A percentile compares a stretch with the other conserved stretches of the same genome.
Evolutionary conservation across 2,113 vertebrate genomes (phyloP).

Genomic region (Dipodomys merriami): DNA sequence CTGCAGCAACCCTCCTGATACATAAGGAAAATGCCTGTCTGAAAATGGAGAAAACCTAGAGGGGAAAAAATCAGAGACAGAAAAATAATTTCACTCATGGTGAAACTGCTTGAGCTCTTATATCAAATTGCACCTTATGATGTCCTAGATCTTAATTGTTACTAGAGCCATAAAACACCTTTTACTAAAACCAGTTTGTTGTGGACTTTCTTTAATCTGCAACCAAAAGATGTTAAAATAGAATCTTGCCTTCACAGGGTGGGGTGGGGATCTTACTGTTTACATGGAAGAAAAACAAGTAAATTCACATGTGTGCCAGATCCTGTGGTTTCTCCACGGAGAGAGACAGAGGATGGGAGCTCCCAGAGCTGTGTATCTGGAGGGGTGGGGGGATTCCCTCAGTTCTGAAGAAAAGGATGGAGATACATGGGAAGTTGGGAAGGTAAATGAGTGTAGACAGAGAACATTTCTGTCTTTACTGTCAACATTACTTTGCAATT

Average conservation of each 20-base stretch:
- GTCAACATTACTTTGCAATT: background rate
- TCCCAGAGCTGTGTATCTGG: background rate
- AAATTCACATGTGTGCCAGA: background rate
- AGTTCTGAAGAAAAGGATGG: background rate
- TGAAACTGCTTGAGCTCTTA: background rate
- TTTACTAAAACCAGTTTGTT: background rate
- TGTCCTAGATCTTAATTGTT: background rate
- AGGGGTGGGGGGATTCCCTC: background rate
- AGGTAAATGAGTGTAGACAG: background rate
- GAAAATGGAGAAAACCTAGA: background rate
- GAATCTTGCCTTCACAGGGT: background rate
- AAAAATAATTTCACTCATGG: background rate
- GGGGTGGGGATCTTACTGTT: background rate
- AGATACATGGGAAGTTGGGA: background rate
- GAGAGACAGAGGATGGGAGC: background rate
- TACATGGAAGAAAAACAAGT: background rate
- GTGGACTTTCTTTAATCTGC: background rate
- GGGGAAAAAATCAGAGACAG: background rate
- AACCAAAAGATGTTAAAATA: background rate
- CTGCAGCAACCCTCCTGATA: background rate
- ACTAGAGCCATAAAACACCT: background rate
- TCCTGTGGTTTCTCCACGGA: background rate
- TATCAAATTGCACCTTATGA: background rate
- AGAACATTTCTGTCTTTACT: background rate
- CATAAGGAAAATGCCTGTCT: background rate